A percentile compares a stretch with the other conserved stretches of the same genome.
These are phyloP conservation scores for Drosophila parthenogenetica DNA, from an alignment of 2,888 invertebrate species.

Conservation along the genomic window DNA sequence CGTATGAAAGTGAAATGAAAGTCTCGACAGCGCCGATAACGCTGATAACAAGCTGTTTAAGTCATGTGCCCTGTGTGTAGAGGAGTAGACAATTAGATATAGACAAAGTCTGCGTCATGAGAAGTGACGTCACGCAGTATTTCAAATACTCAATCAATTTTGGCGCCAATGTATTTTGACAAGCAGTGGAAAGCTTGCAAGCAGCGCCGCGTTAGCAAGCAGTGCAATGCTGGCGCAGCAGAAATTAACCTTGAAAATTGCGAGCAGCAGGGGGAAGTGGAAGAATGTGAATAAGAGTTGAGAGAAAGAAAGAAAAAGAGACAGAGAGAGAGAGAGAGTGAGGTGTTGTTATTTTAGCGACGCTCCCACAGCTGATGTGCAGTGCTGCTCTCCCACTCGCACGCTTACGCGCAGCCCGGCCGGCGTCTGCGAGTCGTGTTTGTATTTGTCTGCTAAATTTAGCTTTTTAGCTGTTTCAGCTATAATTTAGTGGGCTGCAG, in stretches of 20 bases:
- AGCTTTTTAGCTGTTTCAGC: constrained; percentile 75
- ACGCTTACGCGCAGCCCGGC: constrained; percentile 58
- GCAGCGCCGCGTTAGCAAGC: constrained; percentile 35
- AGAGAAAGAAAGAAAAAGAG: constrained; percentile 7
- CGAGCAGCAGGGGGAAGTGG: neutral
- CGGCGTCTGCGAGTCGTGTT: constrained; percentile 54
- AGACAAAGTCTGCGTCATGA: constrained; percentile 14
- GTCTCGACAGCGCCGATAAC: neutral
- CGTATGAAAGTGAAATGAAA: constrained; percentile 36
- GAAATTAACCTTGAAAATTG: constrained; percentile 63
- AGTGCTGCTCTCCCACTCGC: neutral
- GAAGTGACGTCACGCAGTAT: constrained; percentile 33
- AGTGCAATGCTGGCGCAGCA: constrained; percentile 36
- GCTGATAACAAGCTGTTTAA: constrained; percentile 28
- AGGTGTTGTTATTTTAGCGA: constrained; percentile 54
- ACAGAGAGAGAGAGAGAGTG: constrained; percentile 23
- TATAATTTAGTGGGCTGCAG: constrained; percentile 46
- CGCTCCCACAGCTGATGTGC: constrained; percentile 24
- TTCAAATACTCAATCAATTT: constrained; percentile 42
- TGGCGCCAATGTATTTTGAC: constrained; percentile 26
- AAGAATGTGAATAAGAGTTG: neutral
- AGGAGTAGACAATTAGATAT: constrained; percentile 4
- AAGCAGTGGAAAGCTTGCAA: constrained; percentile 38
- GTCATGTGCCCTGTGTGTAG: constrained; percentile 34
- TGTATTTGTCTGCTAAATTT: constrained; percentile 71